These are phyloP conservation scores for Actinostola sp. DNA, from an alignment of 92 coral and sea anemone genomes.

Conservation along the genomic window DNA sequence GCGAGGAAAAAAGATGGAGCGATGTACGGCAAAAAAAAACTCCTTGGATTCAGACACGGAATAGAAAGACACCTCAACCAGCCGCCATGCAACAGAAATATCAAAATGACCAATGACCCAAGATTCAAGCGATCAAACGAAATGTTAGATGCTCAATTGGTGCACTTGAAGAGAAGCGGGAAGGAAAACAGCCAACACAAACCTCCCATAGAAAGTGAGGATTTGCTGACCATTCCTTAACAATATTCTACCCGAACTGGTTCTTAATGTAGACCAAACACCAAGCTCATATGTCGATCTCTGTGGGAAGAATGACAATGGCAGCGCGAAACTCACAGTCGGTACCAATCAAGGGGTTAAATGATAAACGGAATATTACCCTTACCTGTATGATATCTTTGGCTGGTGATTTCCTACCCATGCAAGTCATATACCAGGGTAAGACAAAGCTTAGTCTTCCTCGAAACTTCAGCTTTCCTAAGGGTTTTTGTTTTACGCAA, in stretches of 20 bases:
- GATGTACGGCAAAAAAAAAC: too few relatives aligned
- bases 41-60: too few relatives aligned
- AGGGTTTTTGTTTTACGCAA: conserved; percentile 60
- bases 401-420: conserved; percentile 61
- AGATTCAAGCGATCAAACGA: too few relatives aligned
- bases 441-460: conserved; percentile 60
- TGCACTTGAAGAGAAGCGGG: too few relatives aligned
- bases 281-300: conserved; percentile 68
- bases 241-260: conserved; percentile 46
- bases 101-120: too few relatives aligned
- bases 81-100: too few relatives aligned
- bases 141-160: too few relatives aligned
- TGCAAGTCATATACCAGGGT: conserved; percentile 60
- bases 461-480: conserved; percentile 48
- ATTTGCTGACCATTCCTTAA: too few relatives aligned
- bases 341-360: conserved; percentile 59
- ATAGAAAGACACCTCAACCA: too few relatives aligned
- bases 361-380: conserved; percentile 48
- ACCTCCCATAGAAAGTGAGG: too few relatives aligned
- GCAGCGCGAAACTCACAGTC: conserved; percentile 55
- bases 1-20: too few relatives aligned
- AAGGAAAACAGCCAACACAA: too few relatives aligned
- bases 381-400: conserved; percentile 47
- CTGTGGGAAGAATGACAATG: conserved; percentile 80
- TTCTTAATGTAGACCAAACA: conserved; percentile 72